Conservation (phyloP, 1,140 invertebrate genomes). For the Subanguina moxae region DNA sequence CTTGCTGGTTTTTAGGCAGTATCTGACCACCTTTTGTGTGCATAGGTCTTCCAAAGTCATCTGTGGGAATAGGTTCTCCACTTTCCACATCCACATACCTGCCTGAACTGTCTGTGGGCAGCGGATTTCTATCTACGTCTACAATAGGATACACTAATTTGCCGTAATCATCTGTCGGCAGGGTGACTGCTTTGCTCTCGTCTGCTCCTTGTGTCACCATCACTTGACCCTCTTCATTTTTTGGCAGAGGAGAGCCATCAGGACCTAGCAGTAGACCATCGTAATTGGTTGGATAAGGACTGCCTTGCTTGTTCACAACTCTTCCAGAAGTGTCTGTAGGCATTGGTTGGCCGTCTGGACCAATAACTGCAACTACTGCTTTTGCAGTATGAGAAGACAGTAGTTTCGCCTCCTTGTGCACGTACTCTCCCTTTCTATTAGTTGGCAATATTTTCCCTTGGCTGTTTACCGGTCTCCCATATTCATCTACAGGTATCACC, state of each 20-base stretch:
- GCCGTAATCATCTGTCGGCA: constrained; percentile 49
- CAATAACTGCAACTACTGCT: constrained; percentile 25
- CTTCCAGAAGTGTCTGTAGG: constrained; percentile 34
- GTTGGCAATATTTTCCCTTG: constrained; percentile 40
- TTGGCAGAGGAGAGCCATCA: constrained; percentile 37
- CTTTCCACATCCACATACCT: constrained; percentile 22
- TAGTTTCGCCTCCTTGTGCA: constrained; percentile 6
- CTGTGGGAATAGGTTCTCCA: constrained; percentile 30
- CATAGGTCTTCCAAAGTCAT: constrained; percentile 39
- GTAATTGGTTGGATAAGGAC: constrained; percentile 25
- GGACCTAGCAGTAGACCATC: constrained; percentile 32
- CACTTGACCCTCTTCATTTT: constrained; percentile 3
- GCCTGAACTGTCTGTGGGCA: constrained; percentile 43
- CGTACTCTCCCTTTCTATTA: constrained; percentile 33
- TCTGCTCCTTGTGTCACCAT: neutral
- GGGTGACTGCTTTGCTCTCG: neutral
- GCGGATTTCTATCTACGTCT: constrained; percentile 34
- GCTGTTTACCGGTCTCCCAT: constrained; percentile 27
- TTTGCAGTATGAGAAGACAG: neutral
- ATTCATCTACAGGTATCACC: constrained; percentile 38
- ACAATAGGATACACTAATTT: constrained; percentile 46
- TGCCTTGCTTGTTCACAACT: constrained; percentile 25
- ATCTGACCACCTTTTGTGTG: constrained; percentile 18
- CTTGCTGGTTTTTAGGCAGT: constrained; percentile 27
- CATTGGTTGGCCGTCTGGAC: constrained; percentile 34